phyloP scores from a whole-genome alignment of 1,140 invertebrate species.

The Theocolax elegans region DNA sequence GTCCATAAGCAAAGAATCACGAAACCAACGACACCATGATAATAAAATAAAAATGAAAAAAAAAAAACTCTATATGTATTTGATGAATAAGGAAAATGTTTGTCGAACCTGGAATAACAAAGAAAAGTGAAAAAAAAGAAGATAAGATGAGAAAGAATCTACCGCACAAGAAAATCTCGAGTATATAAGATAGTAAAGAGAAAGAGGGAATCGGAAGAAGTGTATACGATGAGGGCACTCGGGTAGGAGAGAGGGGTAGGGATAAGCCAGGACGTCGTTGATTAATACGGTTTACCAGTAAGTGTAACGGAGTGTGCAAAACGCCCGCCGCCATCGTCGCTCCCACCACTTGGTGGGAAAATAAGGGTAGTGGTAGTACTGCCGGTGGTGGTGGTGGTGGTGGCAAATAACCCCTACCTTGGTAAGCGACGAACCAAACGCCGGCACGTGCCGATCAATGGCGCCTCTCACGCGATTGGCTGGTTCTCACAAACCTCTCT shows the following conservation, averaged over 20 bases:
- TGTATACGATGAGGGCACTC: constrained; percentile 31
- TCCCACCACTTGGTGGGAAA: no score
- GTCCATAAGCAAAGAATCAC: no score
- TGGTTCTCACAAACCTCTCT: constrained; percentile 22
- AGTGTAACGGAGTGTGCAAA: constrained; percentile 69
- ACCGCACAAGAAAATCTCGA: no score
- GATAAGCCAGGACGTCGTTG: constrained; percentile 68
- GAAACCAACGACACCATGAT: no score
- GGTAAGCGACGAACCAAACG: constrained; percentile 51
- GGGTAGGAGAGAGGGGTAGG: constrained; percentile 39
- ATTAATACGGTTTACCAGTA: constrained; percentile 70
- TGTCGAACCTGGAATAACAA: no score
- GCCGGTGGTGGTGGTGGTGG: no score
- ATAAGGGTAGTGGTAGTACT: no score
- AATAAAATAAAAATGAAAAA: no score
- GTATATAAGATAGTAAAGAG: constrained; percentile 43
- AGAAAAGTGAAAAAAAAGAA: neutral
- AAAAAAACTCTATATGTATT: no score
- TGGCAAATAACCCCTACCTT: no score
- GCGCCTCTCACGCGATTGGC: constrained; percentile 65
- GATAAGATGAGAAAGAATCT: neutral
- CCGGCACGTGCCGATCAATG: constrained; percentile 68
- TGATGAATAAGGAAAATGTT: no score
- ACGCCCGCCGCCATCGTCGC: constrained; percentile 47
- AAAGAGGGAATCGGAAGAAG: constrained; percentile 13